These are phyloP conservation scores for Piaya cayana DNA, from an alignment of 2,113 vertebrate genomes.

Conservation along the genomic window DNA sequence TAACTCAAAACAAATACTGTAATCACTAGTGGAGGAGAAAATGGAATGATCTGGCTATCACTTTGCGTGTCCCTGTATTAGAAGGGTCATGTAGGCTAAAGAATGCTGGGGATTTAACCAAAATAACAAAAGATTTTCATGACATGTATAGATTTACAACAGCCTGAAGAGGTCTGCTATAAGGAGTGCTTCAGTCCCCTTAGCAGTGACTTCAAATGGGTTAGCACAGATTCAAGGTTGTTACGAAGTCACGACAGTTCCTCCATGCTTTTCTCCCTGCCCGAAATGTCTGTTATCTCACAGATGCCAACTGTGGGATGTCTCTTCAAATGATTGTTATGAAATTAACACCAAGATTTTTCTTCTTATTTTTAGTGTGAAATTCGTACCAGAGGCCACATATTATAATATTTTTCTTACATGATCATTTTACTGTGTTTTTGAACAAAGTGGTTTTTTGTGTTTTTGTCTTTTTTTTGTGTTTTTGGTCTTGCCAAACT, in stretches of 20 bases:
- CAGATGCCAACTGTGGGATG: background rate
- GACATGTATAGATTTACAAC: background rate
- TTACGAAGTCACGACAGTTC: background rate
- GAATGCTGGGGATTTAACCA: constrained; percentile 20
- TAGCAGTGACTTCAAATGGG: background rate
- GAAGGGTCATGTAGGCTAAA: constrained; percentile 55
- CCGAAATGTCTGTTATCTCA: background rate
- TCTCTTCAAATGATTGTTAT: accelerated
- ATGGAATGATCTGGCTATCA: constrained; percentile 52
- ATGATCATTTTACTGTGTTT: background rate
- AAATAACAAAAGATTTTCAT: constrained; percentile 24
- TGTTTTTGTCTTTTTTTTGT: no score
- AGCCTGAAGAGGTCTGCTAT: background rate
- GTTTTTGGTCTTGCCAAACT: no score
- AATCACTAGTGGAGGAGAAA: constrained; percentile 63
- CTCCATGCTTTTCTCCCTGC: accelerated
- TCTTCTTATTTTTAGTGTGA: background rate
- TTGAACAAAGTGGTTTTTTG: no score
- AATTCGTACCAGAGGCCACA: background rate
- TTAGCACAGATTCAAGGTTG: background rate
- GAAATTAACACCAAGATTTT: background rate
- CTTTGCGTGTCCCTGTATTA: constrained; percentile 53
- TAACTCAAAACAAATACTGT: constrained; percentile 60
- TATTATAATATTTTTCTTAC: background rate
- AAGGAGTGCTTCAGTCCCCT: background rate